Evolutionary conservation across 1,140 invertebrate genomes (phyloP).

Genomic region (Notospermus geniculatus): DNA sequence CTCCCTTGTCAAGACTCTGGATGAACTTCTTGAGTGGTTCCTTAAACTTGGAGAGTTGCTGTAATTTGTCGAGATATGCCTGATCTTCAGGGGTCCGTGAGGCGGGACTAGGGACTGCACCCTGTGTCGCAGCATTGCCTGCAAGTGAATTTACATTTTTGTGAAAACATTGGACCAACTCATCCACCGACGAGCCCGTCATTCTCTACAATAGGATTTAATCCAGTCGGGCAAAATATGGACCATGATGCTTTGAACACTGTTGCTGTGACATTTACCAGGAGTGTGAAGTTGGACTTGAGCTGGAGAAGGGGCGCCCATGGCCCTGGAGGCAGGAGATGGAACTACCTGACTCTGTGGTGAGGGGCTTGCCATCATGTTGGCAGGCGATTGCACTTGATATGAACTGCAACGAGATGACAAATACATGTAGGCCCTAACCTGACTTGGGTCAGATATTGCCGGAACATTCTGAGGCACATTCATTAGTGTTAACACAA

Average conservation of each 20-base stretch:
- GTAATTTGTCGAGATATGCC: conserved; percentile 85
- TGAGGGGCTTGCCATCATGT: conserved; percentile 34
- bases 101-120: conserved; percentile 51
- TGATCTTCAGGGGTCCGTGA: conserved; percentile 68
- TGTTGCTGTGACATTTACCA: no score
- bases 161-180: neutral
- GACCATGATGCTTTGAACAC: no score
- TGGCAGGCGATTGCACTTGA: conserved; percentile 28
- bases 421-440: neutral
- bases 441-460: no score
- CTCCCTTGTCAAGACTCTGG: conserved; percentile 71
- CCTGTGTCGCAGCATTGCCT: conserved; percentile 64
- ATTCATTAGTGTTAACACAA: no score
- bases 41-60: conserved; percentile 88
- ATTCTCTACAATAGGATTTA: neutral
- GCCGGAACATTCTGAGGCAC: no score
- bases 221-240: conserved; percentile 19
- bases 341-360: conserved; percentile 64
- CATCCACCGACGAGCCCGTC: neutral
- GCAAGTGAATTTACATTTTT: conserved; percentile 55
- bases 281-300: conserved; percentile 47
- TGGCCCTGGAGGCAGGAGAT: conserved; percentile 65
- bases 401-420: neutral
- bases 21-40: conserved; percentile 87
- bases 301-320: conserved; percentile 52